Evolutionary conservation across 2,888 invertebrate species (phyloP).

Genomic region (Hermaeophaga mercurialis): DNA sequence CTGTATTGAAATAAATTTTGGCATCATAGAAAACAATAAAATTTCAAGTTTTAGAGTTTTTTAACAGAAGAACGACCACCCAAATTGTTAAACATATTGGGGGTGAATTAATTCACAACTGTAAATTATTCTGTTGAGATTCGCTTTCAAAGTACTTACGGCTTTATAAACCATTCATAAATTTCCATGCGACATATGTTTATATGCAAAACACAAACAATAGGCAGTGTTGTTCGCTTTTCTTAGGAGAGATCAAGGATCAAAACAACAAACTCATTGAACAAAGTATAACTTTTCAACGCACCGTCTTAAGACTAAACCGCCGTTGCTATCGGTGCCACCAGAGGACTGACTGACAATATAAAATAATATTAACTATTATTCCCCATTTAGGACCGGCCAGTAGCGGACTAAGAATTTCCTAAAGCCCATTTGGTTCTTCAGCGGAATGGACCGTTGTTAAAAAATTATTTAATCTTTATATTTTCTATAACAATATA

Average conservation of each 20-base stretch:
- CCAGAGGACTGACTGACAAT: slow-evolving; percentile 1
- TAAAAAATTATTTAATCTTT: no score
- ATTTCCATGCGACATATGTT: slow-evolving; percentile 1
- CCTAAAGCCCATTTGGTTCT: no score
- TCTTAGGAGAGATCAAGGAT: slow-evolving; percentile 5
- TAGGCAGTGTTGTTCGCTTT: background rate
- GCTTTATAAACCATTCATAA: background rate
- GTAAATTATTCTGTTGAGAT: no score
- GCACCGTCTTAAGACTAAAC: background rate
- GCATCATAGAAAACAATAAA: no score
- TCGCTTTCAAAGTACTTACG: background rate
- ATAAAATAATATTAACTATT: slow-evolving; percentile 2
- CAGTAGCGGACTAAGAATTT: background rate
- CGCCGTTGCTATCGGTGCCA: background rate
- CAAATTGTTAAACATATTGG: no score
- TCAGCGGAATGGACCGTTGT: no score
- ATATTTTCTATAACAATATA: no score
- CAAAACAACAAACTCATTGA: slow-evolving; percentile 4
- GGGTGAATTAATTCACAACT: no score
- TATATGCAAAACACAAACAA: slow-evolving; percentile 9
- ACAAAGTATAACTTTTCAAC: slow-evolving; percentile 4
- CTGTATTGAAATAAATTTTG: no score
- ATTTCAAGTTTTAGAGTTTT: no score
- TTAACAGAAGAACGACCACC: no score
- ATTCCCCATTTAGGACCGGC: background rate